Base-by-base conservation (phyloP, 1,140 invertebrate genomes). In the Trypoxylus dichotomus region DNA sequence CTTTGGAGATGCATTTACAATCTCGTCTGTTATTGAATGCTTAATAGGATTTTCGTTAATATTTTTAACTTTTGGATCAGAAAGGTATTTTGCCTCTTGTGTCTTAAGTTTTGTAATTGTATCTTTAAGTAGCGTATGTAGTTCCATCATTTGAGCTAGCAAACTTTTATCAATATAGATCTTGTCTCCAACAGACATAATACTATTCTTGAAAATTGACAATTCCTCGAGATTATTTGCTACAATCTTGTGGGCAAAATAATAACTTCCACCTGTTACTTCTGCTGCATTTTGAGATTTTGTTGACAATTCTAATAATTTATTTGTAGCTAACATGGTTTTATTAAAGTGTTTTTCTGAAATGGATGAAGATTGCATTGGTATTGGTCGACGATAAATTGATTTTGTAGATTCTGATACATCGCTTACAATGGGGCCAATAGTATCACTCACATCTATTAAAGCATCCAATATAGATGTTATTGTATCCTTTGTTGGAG, bases 301-400 rank as follows among this genome's bases (percentile, higher is more conserved):
- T 24, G 19, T 32, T 8, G 72, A 41, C 19, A 74, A 8, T 19
- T 74, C 72, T 15, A 74, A 19, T 10, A 74, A 74, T 19, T 41
- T 74, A 37, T 29, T 42, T 19, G 72, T 74, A 1, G 72, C 19
- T 15, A 74, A n/a, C 41, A 74, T 74, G n/a, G 72, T 41, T n/a
- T 32, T 74, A 19, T 74, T 43, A n/a, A 74, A 74, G 8, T 74
- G 72, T 10, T 19, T 74, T 32, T 74, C 72, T 13, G 72, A 74
- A 0, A 74, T 37, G 19, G 29, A 41, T 2, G 72, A 74, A 7
- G 29, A 43, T n/a, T 19, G 13, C 21, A 25, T 27, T 10, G 72
- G 13, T 1, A 37, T 37, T 5, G 24, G 6, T 6, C 24, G 11
- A 24, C 24, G 13, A 11, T 27, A 7, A 10, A 71, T 71, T 13